Percentiles rank a stretch among this genome's conserved stretches.
Conservation (phyloP, 1,140 invertebrate genomes). For the Plodia interpunctella region DNA sequence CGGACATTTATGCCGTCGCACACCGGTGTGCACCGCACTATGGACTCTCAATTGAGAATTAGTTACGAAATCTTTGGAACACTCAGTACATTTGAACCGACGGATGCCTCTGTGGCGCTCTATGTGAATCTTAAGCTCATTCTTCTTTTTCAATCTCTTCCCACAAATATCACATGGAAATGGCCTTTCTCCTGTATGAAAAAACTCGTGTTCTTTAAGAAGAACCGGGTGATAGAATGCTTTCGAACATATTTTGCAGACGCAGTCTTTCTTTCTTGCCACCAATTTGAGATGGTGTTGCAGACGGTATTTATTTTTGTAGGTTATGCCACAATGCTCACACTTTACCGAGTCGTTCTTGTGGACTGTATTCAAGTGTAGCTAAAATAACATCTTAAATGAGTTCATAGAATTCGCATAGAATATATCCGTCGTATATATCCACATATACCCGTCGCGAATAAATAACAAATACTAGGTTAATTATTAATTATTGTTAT, state of each 20-base stretch:
- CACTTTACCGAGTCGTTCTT: constrained; percentile 30
- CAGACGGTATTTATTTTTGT: constrained; percentile 38
- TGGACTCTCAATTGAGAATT: constrained; percentile 10
- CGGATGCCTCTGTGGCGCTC: constrained; percentile 36
- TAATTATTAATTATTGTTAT: too few relatives aligned
- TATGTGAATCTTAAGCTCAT: constrained; percentile 38
- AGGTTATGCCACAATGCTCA: constrained; percentile 44
- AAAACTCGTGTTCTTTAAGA: constrained; percentile 44
- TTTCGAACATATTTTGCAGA: constrained; percentile 48
- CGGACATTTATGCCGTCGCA: constrained; percentile 7
- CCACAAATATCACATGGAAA: constrained; percentile 44
- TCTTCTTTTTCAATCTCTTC: constrained; percentile 39
- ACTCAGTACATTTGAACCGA: constrained; percentile 37
- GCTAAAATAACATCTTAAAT: constrained; percentile 19
- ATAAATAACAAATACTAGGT: too few relatives aligned
- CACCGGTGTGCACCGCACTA: constrained; percentile 1
- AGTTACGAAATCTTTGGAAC: constrained; percentile 13
- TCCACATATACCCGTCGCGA: not conserved
- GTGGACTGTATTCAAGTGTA: constrained; percentile 36
- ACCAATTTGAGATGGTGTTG: constrained; percentile 35
- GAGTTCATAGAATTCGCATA: not conserved
- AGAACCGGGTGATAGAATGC: constrained; percentile 24
- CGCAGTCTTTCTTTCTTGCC: constrained; percentile 29
- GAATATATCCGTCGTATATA: not conserved
- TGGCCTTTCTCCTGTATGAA: constrained; percentile 44